These are phyloP conservation scores for Leptodirus hochenwartii DNA, from an alignment of 2,888 invertebrate species.

Conservation along the genomic window DNA sequence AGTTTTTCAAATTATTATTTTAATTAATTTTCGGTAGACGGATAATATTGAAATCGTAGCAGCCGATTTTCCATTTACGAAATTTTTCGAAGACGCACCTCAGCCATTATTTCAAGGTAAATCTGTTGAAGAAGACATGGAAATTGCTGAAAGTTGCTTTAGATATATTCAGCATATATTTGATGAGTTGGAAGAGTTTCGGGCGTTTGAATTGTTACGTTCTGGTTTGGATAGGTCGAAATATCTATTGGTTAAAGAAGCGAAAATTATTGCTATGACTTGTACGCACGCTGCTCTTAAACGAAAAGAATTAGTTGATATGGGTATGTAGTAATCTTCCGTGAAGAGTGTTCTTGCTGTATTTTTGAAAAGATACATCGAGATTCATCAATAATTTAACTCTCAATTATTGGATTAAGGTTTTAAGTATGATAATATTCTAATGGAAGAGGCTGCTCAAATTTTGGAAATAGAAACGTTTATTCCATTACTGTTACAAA, in stretches of 20 bases:
- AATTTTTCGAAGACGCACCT: conserved; percentile 85
- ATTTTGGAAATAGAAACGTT: conserved; percentile 99
- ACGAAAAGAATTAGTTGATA: conserved; percentile 85
- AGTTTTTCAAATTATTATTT: conserved; percentile 7
- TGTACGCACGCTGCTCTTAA: conserved; percentile 98
- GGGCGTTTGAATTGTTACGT: conserved; percentile 90
- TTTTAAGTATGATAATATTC: conserved; percentile 95
- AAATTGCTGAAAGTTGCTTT: conserved; percentile 85
- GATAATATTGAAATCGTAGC: conserved; percentile 40
- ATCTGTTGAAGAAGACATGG: conserved; percentile 63
- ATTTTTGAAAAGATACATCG: background rate
- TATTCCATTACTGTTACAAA: conserved; percentile 94
- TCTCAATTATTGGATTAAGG: conserved; percentile 28
- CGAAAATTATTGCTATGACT: conserved; percentile 99
- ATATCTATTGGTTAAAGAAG: conserved; percentile 93
- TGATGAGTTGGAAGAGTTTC: conserved; percentile 91
- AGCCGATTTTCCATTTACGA: conserved; percentile 81
- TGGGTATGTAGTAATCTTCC: conserved; percentile 35
- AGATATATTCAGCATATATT: conserved; percentile 91
- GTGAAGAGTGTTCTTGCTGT: background rate
- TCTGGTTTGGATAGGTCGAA: conserved; percentile 92
- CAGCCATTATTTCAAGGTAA: conserved; percentile 77
- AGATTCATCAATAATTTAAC: background rate
- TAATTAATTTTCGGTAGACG: conserved; percentile 7
- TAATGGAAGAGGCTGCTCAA: conserved; percentile 99